Evolutionary conservation across 1,140 invertebrate species (phyloP).

Genomic region (Ridgeia piscesae): DNA sequence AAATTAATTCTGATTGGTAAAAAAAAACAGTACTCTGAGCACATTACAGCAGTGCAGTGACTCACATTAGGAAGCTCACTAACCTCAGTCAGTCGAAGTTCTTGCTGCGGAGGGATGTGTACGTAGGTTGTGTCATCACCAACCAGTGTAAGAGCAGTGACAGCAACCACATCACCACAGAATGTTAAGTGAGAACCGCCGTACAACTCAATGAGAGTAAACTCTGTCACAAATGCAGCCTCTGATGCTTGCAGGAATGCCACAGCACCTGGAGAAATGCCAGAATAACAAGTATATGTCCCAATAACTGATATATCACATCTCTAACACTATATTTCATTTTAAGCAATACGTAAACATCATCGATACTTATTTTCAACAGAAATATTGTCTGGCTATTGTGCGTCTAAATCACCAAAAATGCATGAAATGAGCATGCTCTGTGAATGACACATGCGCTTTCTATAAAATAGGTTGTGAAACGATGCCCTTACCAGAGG

Average conservation of each 20-base stretch:
- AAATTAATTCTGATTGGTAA: not conserved
- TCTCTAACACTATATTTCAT: no score
- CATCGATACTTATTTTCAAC: no score
- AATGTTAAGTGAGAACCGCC: constrained; percentile 43
- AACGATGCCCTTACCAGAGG: no score
- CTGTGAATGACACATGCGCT: no score
- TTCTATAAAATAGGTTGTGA: no score
- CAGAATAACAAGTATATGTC: no score
- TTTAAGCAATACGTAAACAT: no score
- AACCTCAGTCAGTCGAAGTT: constrained; percentile 40
- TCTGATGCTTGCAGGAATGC: constrained; percentile 35
- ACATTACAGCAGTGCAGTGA: not conserved
- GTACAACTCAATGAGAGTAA: constrained; percentile 43
- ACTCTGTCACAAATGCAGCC: constrained; percentile 33
- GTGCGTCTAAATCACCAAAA: no score
- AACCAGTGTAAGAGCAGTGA: constrained; percentile 35
- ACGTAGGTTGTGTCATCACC: constrained; percentile 47
- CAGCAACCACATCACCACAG: constrained; percentile 32
- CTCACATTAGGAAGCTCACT: no score
- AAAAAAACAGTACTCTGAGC: not conserved
- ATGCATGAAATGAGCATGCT: no score
- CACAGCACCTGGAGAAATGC: constrained; percentile 36
- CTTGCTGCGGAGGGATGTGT: constrained; percentile 41
- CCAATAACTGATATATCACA: no score
- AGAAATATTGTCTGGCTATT: no score